A percentile compares a stretch with the other conserved stretches of the same genome.
These are phyloP conservation scores for Oreochromis tanganicae DNA, from an alignment of 2,113 vertebrate genomes.

Conservation along the genomic window DNA sequence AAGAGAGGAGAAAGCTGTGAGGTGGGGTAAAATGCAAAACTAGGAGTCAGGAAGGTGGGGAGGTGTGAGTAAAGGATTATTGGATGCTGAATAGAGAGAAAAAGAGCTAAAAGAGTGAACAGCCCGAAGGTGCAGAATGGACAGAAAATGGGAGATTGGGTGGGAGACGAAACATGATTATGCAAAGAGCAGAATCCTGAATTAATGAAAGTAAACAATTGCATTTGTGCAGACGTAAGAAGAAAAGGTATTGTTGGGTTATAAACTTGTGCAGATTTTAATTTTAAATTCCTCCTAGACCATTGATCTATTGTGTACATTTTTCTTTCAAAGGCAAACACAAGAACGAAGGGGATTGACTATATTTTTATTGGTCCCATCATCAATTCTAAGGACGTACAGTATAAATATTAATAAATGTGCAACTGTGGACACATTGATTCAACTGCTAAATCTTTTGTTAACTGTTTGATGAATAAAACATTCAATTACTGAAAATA, in stretches of 20 bases:
- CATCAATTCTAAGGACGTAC: neutral
- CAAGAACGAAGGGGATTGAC: neutral
- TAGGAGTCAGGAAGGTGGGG: neutral
- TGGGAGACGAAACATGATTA: slow-evolving; percentile 17
- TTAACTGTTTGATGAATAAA: neutral
- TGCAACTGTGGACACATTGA: neutral
- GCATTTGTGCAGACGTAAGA: slow-evolving; percentile 25
- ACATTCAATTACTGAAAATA: neutral
- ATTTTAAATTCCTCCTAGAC: slow-evolving; percentile 7
- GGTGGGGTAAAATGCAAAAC: neutral
- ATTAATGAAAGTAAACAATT: slow-evolving; percentile 34
- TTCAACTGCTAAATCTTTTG: neutral
- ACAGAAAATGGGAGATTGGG: slow-evolving; percentile 23
- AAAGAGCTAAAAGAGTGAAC: neutral
- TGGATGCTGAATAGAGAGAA: slow-evolving; percentile 19
- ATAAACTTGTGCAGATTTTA: slow-evolving; percentile 3
- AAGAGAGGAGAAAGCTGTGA: neutral
- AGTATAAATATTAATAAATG: neutral
- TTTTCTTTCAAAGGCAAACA: neutral
- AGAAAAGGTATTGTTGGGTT: slow-evolving; percentile 1
- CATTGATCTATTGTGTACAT: neutral
- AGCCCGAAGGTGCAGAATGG: slow-evolving; percentile 23
- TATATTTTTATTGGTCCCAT: neutral
- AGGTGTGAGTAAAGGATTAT: neutral
- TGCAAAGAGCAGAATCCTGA: slow-evolving; percentile 17